A percentile compares a stretch with the other conserved stretches of the same genome.
Conservation (phyloP, 1,140 invertebrate species). For the Trissolcus basalis region DNA sequence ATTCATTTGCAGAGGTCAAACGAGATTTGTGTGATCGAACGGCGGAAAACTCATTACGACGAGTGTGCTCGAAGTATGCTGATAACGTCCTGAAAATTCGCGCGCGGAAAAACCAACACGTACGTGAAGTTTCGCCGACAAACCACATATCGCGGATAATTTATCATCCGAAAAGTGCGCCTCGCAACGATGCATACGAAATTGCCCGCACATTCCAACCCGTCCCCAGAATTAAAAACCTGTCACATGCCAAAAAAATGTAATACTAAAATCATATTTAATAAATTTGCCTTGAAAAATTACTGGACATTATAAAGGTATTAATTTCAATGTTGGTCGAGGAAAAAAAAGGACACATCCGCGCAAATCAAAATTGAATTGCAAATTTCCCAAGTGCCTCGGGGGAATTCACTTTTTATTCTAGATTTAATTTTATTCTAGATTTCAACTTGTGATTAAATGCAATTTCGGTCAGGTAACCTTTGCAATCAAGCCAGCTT, state of each 20-base stretch:
- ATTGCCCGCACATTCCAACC: conserved; percentile 40
- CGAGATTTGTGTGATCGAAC: conserved; percentile 46
- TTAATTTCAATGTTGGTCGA: too few relatives aligned
- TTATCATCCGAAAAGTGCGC: conserved; percentile 58
- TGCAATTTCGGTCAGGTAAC: too few relatives aligned
- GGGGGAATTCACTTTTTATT: too few relatives aligned
- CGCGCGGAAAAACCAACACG: conserved; percentile 13
- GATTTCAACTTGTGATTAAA: too few relatives aligned
- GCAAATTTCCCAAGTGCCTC: too few relatives aligned
- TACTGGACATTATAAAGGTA: too few relatives aligned
- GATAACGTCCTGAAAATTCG: conserved; percentile 52
- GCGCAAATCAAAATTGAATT: too few relatives aligned
- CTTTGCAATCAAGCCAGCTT: too few relatives aligned
- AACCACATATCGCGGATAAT: conserved; percentile 58
- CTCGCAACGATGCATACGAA: conserved; percentile 42
- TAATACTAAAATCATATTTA: neutral
- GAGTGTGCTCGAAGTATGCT: conserved; percentile 55
- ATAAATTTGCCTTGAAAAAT: too few relatives aligned
- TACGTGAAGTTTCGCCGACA: conserved; percentile 46
- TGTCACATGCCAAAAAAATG: conserved; percentile 30
- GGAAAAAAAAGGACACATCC: too few relatives aligned
- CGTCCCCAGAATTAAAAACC: conserved; percentile 52
- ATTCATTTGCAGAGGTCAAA: conserved; percentile 44
- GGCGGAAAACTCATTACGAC: conserved; percentile 36
- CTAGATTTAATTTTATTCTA: too few relatives aligned